Conservation (phyloP, 2,888 invertebrate genomes). For the Phyto melanocephala region DNA sequence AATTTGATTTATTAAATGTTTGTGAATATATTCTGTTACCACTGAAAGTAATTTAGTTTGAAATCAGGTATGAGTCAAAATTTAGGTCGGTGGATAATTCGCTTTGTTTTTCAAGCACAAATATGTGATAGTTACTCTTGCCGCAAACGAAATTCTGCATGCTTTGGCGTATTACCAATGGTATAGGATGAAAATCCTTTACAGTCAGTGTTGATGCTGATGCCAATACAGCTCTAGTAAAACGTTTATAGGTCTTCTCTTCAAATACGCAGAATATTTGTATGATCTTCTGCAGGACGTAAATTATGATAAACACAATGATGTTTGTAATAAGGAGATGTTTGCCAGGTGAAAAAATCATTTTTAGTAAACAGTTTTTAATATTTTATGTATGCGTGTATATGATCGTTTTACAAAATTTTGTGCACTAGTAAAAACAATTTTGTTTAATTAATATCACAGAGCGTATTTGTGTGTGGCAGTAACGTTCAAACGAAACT, state of each 20-base stretch:
- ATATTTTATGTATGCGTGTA: background rate
- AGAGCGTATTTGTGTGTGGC: constrained; percentile 8
- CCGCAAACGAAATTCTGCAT: constrained; percentile 73
- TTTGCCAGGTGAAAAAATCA: constrained; percentile 71
- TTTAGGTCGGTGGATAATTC: too few relatives aligned
- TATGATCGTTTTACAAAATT: constrained; percentile 9
- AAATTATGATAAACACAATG: constrained; percentile 71
- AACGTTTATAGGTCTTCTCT: constrained; percentile 65
- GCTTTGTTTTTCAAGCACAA: constrained; percentile 74
- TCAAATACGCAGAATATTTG: constrained; percentile 72
- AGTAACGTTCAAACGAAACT: constrained; percentile 27
- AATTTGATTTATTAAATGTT: too few relatives aligned
- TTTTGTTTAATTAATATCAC: background rate
- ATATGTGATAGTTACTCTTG: constrained; percentile 74
- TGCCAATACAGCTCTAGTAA: background rate
- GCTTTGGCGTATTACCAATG: constrained; percentile 70
- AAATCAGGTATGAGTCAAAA: too few relatives aligned
- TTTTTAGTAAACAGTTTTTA: constrained; percentile 24
- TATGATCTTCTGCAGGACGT: constrained; percentile 70
- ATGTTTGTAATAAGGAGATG: constrained; percentile 72
- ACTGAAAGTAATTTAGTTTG: too few relatives aligned
- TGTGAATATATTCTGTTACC: too few relatives aligned
- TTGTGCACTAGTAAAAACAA: background rate
- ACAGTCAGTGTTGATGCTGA: constrained; percentile 29
- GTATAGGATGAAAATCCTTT: constrained; percentile 69